Evolutionary conservation across 2,113 vertebrate genomes (phyloP).

Genomic region (Lycaon pictus): DNA sequence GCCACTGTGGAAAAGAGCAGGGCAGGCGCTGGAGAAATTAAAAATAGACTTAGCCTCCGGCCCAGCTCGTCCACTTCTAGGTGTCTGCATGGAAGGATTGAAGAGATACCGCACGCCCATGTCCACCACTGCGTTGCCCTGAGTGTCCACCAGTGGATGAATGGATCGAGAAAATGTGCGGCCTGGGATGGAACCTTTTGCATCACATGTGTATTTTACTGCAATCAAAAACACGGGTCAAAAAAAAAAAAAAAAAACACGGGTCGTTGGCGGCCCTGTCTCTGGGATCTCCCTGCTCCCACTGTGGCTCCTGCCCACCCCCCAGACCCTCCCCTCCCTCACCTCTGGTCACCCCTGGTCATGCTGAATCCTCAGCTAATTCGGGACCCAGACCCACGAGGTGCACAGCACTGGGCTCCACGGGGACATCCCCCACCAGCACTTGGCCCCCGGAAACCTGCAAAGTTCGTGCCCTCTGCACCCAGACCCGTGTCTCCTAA

Average conservation of each 20-base stretch:
- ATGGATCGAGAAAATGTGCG: neutral
- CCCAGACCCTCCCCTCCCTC: neutral
- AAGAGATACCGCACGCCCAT: neutral
- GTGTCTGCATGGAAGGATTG: neutral
- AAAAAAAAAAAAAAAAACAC: neutral
- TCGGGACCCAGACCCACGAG: neutral
- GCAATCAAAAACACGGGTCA: neutral
- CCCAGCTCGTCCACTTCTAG: neutral
- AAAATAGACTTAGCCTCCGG: no score
- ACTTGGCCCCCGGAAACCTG: no score
- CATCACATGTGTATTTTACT: neutral
- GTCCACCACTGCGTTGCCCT: neutral
- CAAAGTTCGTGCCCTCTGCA: neutral
- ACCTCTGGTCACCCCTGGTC: neutral
- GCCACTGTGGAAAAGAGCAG: neutral
- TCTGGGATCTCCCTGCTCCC: neutral
- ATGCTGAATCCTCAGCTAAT: neutral
- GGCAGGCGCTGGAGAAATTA: no score
- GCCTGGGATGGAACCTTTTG: neutral
- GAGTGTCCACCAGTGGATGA: neutral
- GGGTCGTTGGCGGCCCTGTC: neutral
- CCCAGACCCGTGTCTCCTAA: neutral
- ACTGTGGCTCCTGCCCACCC: neutral
- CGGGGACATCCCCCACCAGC: neutral
- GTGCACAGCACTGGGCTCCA: rapidly evolving